Base-by-base conservation (phyloP, 2,888 invertebrate species). In the Clusia tigrina region DNA sequence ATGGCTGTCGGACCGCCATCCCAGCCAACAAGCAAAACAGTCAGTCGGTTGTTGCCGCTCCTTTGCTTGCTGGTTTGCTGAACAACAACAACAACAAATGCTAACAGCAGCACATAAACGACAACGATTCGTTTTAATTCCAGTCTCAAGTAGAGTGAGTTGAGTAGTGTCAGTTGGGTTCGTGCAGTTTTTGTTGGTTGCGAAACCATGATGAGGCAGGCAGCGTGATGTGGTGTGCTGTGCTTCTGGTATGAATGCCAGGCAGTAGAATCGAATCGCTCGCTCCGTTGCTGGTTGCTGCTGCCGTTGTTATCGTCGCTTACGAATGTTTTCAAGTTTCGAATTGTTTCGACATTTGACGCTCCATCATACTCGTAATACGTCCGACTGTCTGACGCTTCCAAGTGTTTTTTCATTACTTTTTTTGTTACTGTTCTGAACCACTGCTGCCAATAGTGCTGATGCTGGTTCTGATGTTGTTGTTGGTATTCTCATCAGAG, bases 61-160 rank as follows among this genome's bases (percentile, higher is more conserved):
- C 48, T 48, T 15, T 3, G 6, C 15, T 48, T 48, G 48, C 48
- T 15, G 5, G 6, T 20, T 48, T 48, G 48, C 48, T 48, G 20
- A 57, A 46, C 23, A 57, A 24, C 57, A 57, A 46, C 57, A 46
- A 57, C 46, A 57, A 20, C 57, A 57, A 57, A 23, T 46, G 22
- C 42, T 1, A 25, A 24, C 24, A 15, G 3, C 48, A 15, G 9
- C 5, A 6, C 3, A n/a, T 42, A 3, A n/a, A 42, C 59, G 18
- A 53, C 59, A 59, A 42, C 59, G 53, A 58, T 52, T n/a, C n/a
- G n/a, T n/a, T 51, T 58, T 58, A 58, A 58, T 58, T 37, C 58
- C 32, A 58, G 48, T 48, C 48, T 48, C 22, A 48, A 48, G 48
- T 48, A 18, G 48, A 48, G 48, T 22, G 20, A n/a, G 22, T 5